Conservation (phyloP, 2,797 vertebrate genomes). For the Acanthiza pusilla region DNA sequence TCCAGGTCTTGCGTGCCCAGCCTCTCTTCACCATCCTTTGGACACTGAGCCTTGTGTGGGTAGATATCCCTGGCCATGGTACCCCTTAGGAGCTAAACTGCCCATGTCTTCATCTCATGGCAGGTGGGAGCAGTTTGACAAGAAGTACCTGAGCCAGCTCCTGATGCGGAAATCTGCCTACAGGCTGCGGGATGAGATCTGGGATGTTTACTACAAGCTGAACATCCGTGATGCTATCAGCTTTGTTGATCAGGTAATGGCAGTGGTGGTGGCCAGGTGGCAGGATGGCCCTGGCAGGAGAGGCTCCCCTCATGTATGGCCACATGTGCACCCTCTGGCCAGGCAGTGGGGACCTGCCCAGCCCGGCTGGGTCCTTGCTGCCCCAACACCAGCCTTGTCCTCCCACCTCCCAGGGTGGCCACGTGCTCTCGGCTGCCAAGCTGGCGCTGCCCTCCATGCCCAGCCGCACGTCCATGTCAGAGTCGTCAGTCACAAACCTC, state of each 20-base stretch:
- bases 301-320: neutral
- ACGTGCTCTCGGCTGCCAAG: slow-evolving; percentile 85
- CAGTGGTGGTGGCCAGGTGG: fast-evolving
- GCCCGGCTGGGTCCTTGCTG: neutral
- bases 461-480: slow-evolving; percentile 88
- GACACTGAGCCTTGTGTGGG: neutral
- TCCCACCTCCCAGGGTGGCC: slow-evolving; percentile 81
- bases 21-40: fast-evolving
- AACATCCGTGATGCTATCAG: slow-evolving; percentile 96
- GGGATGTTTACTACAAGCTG: slow-evolving; percentile 97
- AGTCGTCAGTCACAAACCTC: slow-evolving; percentile 88
- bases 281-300: neutral
- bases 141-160: slow-evolving; percentile 93
- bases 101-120: neutral
- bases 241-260: slow-evolving; percentile 88
- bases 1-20: neutral
- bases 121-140: slow-evolving; percentile 98
- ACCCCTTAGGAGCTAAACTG: neutral
- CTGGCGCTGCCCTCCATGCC: slow-evolving; percentile 92
- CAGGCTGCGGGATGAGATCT: slow-evolving; percentile 89
- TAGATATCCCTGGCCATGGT: neutral
- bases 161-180: slow-evolving; percentile 93
- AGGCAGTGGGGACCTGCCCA: neutral
- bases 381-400: neutral
- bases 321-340: neutral